Base-by-base conservation (phyloP, 1,140 invertebrate species). In the Venustaconcha ellipsiformis region DNA sequence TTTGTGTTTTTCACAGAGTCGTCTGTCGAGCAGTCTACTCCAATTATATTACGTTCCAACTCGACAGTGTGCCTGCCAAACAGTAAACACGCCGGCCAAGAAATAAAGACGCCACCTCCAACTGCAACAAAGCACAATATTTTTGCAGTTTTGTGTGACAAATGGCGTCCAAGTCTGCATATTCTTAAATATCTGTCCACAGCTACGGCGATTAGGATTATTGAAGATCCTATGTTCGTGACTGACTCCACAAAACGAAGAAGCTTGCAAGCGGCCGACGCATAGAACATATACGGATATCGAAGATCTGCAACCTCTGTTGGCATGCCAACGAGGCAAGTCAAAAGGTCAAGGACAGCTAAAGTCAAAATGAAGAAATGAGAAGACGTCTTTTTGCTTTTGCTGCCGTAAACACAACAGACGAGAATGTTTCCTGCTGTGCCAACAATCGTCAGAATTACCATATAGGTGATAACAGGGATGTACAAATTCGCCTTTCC, bases 271-370 rank as follows among this genome's bases (percentile, higher is more conserved):
- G 85, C 87, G 2, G 81, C 79, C 1, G 85, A 83, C 15, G 83
- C 81, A 66, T 87, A 81, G 78, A 88, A 88, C 78, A 84, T 84
- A 74, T 85, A 87, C 14, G 87, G 87, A 72, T 82, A 84, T 48
- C 86, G 63, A 23, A 88, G 82, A 74, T 88, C 87, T 20, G 83
- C 82, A 20, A 88, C 85, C 73, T 88, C 87, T 20, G 87, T 88
- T 57, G 87, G 87, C 76, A 88, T 84, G 17, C 87, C 87, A 37
- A 88, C 79, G 13, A 86, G 58, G 69, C 87, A 88, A n/a, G 81
- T 87, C 64, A 88, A 76, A 26, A 88, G 82, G 79, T 88, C 87
- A 68, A 88, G 81, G 59, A 82, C 70, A 55, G 87, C 85, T n/a
- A 88, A 78, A 8, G 83, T 80, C 23, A 88, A 69, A 48, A 88